phyloP scores from a whole-genome alignment of 2,113 vertebrate species.

The Thomomys bottae region DNA sequence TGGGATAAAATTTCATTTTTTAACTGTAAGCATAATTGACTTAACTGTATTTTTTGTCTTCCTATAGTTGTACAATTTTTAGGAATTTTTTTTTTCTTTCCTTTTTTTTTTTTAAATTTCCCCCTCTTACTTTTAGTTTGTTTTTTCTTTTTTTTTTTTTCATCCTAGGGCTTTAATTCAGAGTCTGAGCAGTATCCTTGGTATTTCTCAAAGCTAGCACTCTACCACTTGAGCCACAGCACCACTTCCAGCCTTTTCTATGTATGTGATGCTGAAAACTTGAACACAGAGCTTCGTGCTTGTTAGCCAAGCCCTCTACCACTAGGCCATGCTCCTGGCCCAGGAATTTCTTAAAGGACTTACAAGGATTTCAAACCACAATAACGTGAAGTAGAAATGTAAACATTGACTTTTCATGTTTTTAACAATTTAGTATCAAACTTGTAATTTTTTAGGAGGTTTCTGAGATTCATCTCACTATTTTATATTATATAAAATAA shows the following conservation, averaged over 20 bases:
- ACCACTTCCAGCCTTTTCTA: too few species aligned
- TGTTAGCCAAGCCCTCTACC: too few species aligned
- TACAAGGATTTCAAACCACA: conserved; percentile 13
- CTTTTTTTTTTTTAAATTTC: too few species aligned
- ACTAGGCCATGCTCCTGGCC: too few species aligned
- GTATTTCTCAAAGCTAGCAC: too few species aligned
- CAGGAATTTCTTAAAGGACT: background rate
- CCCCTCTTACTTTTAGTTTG: too few species aligned
- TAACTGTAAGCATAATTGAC: conserved; percentile 7
- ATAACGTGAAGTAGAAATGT: background rate
- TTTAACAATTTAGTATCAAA: conserved; percentile 29
- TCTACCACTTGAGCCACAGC: too few species aligned
- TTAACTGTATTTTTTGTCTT: conserved; percentile 42
- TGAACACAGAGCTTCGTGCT: too few species aligned
- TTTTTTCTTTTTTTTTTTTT: too few species aligned
- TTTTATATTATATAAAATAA: background rate
- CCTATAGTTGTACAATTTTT: conserved; percentile 13
- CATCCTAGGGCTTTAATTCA: too few species aligned
- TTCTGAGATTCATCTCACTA: background rate
- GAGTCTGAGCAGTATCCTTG: too few species aligned
- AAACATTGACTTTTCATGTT: conserved; percentile 12
- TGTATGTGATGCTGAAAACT: too few species aligned
- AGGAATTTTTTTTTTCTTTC: conserved; percentile 14
- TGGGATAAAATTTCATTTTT: conserved; percentile 46
- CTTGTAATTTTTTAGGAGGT: background rate